Percentiles rank a stretch among this genome's conserved stretches.
These are phyloP conservation scores for Cyphomyrmex costatus DNA, from an alignment of 1,140 invertebrate genomes.

Conservation along the genomic window DNA sequence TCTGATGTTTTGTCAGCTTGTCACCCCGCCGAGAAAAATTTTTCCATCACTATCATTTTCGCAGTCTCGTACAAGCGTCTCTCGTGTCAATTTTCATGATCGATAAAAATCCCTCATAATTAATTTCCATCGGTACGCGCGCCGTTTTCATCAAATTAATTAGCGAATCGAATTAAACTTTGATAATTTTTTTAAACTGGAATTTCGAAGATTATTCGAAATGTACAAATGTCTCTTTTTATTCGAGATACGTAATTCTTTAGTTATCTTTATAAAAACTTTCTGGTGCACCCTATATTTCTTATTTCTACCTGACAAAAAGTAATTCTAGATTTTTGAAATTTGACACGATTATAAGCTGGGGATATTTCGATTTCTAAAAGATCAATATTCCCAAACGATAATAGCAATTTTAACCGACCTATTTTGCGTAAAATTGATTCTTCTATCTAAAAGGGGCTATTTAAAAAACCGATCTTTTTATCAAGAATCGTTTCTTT, in stretches of 20 bases:
- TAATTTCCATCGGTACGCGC: conserved; percentile 23
- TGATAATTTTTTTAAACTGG: neutral
- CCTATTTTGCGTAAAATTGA: too few species aligned
- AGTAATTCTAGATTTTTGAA: neutral
- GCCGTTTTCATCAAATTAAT: neutral
- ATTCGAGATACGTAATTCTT: neutral
- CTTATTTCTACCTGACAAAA: neutral
- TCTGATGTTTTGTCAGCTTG: conserved; percentile 55
- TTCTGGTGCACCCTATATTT: neutral
- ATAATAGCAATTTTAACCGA: too few species aligned
- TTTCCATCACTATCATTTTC: conserved; percentile 50
- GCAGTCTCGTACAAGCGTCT: neutral
- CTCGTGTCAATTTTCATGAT: conserved; percentile 46
- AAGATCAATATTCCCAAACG: too few species aligned
- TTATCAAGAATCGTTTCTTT: too few species aligned
- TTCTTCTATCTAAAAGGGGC: too few species aligned
- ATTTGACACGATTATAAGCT: neutral
- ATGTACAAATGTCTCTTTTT: neutral
- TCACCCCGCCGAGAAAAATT: conserved; percentile 47
- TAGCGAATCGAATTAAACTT: conserved; percentile 25
- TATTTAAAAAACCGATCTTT: too few species aligned
- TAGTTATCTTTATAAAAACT: neutral
- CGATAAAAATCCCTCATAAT: conserved; percentile 39
- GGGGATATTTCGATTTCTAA: too few species aligned
- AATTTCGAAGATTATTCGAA: neutral